Evolutionary conservation across 2,113 vertebrate species (phyloP).

Genomic region (Capreolus pygargus): DNA sequence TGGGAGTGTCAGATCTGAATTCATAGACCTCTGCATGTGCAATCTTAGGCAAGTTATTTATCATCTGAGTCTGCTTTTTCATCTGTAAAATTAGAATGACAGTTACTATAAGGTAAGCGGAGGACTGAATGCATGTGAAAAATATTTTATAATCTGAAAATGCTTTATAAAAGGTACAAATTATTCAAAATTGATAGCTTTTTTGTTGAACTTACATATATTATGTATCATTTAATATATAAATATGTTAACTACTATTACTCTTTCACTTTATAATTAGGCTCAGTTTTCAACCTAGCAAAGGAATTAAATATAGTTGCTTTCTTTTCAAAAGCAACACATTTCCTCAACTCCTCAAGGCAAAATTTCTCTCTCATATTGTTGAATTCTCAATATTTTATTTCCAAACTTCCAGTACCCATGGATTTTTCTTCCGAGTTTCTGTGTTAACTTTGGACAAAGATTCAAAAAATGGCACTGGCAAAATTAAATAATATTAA

Average conservation of each 20-base stretch:
- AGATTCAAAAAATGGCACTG: not conserved
- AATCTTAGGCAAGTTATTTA: not conserved
- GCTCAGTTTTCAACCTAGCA: not conserved
- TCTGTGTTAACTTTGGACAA: not conserved
- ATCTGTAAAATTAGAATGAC: slow-evolving; percentile 20
- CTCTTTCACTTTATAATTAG: not conserved
- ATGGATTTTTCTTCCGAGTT: not conserved
- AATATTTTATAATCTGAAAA: not conserved
- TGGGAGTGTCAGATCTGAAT: not conserved
- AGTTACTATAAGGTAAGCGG: not conserved
- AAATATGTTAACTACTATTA: not conserved
- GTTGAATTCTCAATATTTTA: slow-evolving; percentile 10
- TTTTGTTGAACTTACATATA: not conserved
- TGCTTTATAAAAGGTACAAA: not conserved
- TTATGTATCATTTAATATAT: not conserved
- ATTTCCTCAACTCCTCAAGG: not conserved
- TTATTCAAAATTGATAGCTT: not conserved
- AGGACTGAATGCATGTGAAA: not conserved
- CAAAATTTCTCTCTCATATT: not conserved
- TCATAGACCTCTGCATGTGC: not conserved
- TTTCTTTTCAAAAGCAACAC: not conserved
- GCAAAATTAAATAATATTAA: not conserved
- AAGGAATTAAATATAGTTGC: not conserved
- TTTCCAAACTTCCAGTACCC: not conserved
- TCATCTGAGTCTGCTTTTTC: not conserved